A percentile compares a stretch with the other conserved stretches of the same genome.
Evolutionary conservation across 2,797 vertebrate species (phyloP).

Genomic region (Octomys mimax): DNA sequence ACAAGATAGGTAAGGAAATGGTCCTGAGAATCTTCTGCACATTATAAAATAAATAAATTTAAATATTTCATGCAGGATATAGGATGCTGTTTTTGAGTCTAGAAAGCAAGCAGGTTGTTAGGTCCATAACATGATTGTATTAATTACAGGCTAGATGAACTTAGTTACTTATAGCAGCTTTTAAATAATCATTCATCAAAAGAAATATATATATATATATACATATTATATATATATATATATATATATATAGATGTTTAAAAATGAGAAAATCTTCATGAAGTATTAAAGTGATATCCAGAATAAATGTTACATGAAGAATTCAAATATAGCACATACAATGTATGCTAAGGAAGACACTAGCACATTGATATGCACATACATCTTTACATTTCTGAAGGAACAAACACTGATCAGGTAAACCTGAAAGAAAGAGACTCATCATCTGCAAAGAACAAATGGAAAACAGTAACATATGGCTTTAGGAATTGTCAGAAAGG

Average conservation of each 20-base stretch:
- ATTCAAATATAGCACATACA: not conserved
- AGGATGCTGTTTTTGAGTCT: not conserved
- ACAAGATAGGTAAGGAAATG: too few species aligned
- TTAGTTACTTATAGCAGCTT: not conserved
- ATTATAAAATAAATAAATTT: slow-evolving; percentile 5
- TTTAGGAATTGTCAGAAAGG: not conserved
- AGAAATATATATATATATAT: not conserved
- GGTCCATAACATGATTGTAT: not conserved
- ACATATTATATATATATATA: too few species aligned
- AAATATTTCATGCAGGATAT: not conserved
- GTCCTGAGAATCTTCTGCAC: not conserved
- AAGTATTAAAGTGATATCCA: not conserved
- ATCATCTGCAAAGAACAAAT: not conserved
- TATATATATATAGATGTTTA: not conserved
- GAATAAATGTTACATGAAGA: not conserved
- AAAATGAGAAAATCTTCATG: not conserved
- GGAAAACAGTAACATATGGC: not conserved
- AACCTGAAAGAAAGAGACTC: not conserved
- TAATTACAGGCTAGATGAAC: not conserved
- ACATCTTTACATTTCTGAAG: not conserved
- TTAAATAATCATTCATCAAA: not conserved
- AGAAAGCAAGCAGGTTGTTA: not conserved
- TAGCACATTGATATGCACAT: not conserved
- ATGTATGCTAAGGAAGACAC: not conserved
- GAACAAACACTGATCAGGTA: not conserved